Percentiles rank a stretch among this genome's conserved stretches.
Conservation (phyloP, 2,888 invertebrate genomes). For the Campoplex capitator region DNA sequence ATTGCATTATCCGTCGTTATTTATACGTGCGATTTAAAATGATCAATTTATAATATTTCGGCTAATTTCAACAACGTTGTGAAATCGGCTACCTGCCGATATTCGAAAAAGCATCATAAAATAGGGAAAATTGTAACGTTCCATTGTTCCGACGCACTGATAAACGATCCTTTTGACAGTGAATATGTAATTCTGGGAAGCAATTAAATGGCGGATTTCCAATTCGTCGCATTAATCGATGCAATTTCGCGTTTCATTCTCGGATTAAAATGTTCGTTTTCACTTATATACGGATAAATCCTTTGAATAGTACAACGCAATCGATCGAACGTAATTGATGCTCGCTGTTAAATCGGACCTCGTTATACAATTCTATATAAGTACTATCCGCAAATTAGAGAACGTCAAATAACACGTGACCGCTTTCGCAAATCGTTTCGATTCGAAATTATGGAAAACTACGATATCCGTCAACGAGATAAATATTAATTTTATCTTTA, state of each 20-base stretch:
- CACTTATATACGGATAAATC: not conserved
- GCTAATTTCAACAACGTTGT: not conserved
- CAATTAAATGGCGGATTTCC: conserved; percentile 69
- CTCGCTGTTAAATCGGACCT: conserved; percentile 12
- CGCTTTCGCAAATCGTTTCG: not conserved
- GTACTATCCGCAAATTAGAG: conserved; percentile 17
- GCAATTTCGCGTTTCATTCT: conserved; percentile 25
- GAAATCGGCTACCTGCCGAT: not conserved
- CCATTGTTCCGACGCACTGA: conserved; percentile 10
- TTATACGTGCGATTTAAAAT: not conserved
- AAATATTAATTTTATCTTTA: not conserved
- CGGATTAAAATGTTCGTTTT: conserved; percentile 7
- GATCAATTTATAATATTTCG: not conserved
- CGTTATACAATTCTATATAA: conserved; percentile 13
- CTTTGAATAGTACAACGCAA: conserved; percentile 33
- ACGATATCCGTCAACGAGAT: not conserved
- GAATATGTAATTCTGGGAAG: conserved; percentile 68
- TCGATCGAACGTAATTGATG: conserved; percentile 37
- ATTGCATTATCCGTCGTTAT: not conserved
- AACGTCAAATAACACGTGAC: conserved; percentile 27
- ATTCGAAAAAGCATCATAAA: not conserved
- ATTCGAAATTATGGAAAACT: not conserved
- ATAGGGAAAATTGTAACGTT: not conserved
- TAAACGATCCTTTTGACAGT: conserved; percentile 12
- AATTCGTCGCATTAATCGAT: conserved; percentile 52